phyloP scores from a whole-genome alignment of 37 sponge, comb jelly and placozoan species.

The Aphrocallistes beatrix region DNA sequence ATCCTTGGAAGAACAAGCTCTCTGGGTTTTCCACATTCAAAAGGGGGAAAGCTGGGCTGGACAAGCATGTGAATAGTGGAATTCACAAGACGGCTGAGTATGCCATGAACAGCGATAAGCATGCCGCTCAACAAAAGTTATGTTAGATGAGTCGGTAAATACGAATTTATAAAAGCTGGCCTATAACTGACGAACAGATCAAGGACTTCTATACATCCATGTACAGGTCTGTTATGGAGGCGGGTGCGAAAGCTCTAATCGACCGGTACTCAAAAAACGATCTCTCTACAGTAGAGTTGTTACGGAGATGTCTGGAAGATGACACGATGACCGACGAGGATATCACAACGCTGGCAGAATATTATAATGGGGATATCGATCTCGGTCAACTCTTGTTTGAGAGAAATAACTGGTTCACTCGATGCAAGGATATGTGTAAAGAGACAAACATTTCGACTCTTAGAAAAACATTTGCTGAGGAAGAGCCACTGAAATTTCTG shows the following conservation, averaged over 20 bases:
- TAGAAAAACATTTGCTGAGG: constrained; percentile 20
- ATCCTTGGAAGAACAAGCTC: constrained; percentile 17
- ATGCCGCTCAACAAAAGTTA: background rate
- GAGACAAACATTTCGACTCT: background rate
- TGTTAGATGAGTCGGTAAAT: background rate
- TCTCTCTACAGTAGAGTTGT: constrained; percentile 19
- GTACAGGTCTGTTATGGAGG: constrained; percentile 15
- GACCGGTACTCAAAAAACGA: constrained; percentile 13
- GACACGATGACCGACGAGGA: background rate
- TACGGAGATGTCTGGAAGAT: constrained; percentile 11
- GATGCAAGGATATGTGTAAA: background rate
- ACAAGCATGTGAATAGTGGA: constrained; percentile 16
- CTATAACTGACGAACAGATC: constrained; percentile 8
- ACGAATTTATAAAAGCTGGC: background rate
- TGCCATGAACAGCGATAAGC: constrained; percentile 8
- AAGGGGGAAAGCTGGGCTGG: constrained; percentile 19
- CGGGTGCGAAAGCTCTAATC: constrained; percentile 17
- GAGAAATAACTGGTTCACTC: constrained; percentile 17
- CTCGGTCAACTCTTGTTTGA: constrained; percentile 16
- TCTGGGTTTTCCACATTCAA: constrained; percentile 19
- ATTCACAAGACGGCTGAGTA: constrained; percentile 9
- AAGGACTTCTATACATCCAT: constrained; percentile 15
- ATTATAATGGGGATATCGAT: background rate
- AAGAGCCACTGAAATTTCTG: constrained; percentile 14
- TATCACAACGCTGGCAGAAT: constrained; percentile 7